Base-by-base conservation (phyloP, 2,797 vertebrate genomes). In the Nothura maculosa region DNA sequence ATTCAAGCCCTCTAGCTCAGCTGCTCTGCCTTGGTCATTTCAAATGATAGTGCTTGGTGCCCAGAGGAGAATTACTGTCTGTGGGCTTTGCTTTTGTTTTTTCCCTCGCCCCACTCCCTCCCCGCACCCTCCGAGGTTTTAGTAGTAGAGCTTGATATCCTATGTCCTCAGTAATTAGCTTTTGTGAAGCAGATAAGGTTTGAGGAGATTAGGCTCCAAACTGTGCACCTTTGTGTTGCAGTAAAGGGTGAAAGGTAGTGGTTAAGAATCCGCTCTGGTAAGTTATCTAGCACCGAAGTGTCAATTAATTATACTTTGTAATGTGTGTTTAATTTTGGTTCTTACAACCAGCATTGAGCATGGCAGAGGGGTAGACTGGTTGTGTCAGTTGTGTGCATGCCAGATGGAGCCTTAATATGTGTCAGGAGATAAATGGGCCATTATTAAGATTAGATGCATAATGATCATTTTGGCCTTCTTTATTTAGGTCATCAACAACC, bases 391-490 rank as follows among this genome's bases (percentile, higher is more conserved):
- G 81, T 92, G 63, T 92, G 81, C 52, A n/a, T 92, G 87, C 91
- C 93, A 96, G 96, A 96, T 97, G 96, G 94, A 97, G 87, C 81
- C 52, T 91, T 96, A 97, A 94, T 95, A 94, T 92, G 90, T 95
- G 92, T 96, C 88, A 92, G 84, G 84, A 96, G 95, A 95, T 96
- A 96, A 97, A 97, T 92, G 90, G 96, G 89, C 93, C 95, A 96
- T 96, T 96, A 97, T 96, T 96, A 96, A 97, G 96, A 97, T 97
- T 96, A 97, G 93, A 96, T 94, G 92, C 92, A 94, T 95, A 96
- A 89, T 92, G 85, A 89, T 96, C 81, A 90, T 95, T 93, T 97
- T 90, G 95, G 91, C 89, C 88, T 92, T 97, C 94, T 96, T 97
- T 97, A 96, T 97, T 96, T 96, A 94, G 96, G 96, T 96, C 97